Base-by-base conservation (phyloP, 2,888 invertebrate genomes). In the Drosophila austrosaltans region DNA sequence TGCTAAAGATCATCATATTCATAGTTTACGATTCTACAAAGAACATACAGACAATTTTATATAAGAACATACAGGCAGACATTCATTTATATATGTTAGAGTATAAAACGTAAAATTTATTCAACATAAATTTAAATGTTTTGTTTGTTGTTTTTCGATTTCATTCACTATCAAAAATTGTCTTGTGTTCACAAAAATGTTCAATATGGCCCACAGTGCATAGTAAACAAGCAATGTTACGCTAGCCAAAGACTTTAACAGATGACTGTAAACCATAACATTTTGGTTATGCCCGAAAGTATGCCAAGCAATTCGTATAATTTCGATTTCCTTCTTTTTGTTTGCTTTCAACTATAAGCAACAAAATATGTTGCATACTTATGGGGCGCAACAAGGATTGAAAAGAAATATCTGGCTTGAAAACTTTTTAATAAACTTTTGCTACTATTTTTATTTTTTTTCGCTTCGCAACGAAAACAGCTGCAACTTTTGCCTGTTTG, bases 371-470 rank as follows among this genome's bases (percentile, higher is more conserved):
- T 44, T 48, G 72, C 66, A 65, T 65, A 48, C 53, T 72, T 65
- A 57, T 16, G 28, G 12, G 32, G n/a, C 36, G 42, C 42, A 22
- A 40, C 42, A 56, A 39, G 48, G 42, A 53, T 25, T 30, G 12
- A 32, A 4, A 25, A 58, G 36, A 60, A 16, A 53, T 54, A 54
- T 32, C 44, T 22, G 22, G 12, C 42, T 12, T 12, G 42, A 22
- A 59, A 64, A 69, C 44, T 60, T 66, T 53, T 62, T 60, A 63
- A 67, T 72, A 66, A 77, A 73, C 79, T 67, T 69, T 69, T 62
- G 62, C 53, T 42, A 39, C 16, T 57, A 56, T 59, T 40, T 40
- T 40, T 40, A 2, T 3, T 39, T 7, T 40, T 22, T 57, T 63
- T 59, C 7, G 12, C n/a, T n/a, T n/a, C 7, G 56, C 58, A 36